Evolutionary conservation across 2,797 vertebrate genomes (phyloP), one percentile per base, ranked within the genome.

Genomic region (Notoglanidium macrostoma): DNA sequence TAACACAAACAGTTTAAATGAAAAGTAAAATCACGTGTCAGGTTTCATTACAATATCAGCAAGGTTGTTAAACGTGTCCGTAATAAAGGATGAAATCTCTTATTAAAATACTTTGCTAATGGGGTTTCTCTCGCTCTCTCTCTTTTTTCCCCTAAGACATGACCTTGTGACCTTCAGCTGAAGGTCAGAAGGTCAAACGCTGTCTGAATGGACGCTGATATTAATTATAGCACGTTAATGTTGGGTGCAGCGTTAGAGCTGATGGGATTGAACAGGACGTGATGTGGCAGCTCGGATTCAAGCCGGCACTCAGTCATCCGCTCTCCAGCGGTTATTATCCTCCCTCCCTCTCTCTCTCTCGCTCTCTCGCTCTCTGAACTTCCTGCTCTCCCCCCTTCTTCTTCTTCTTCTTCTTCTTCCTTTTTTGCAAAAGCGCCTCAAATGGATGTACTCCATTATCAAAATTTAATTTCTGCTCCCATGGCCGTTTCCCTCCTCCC

Each of bases 371-470:
- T 85, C 35, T 10, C 19, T 55, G 49, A 26, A 82, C 83, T 89
- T 89, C 65, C 78, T 86, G 83, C 83, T 83, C n/a, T 7, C 21
- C 29, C 55, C 23, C 11, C 19, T 5, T 19, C 3, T n/a, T 49
- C 35, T 35, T 35, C 1, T 35, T 35, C 35, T 74, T 74, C n/a
- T 26, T 26, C 49, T 46, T 11, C 49, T 26, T 46, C 19, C 29
- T 17, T 65, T 67, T 65, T 86, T 87, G 29, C 86, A 85, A 85
- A 88, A 61, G 72, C 74, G 87, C 65, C 83, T 86, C 84, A 88
- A 89, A 90, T 91, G 88, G 88, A 90, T 91, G 88, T 87, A 83
- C 87, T 91, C 89, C 86, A 90, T 91, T 92, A 91, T 91, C 86
- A 76, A 91, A 91, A 90, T 89, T 86, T 83, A 88, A 91, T 91